Conservation (phyloP, 2,888 invertebrate genomes). For the Meiosimyza platycephala region DNA sequence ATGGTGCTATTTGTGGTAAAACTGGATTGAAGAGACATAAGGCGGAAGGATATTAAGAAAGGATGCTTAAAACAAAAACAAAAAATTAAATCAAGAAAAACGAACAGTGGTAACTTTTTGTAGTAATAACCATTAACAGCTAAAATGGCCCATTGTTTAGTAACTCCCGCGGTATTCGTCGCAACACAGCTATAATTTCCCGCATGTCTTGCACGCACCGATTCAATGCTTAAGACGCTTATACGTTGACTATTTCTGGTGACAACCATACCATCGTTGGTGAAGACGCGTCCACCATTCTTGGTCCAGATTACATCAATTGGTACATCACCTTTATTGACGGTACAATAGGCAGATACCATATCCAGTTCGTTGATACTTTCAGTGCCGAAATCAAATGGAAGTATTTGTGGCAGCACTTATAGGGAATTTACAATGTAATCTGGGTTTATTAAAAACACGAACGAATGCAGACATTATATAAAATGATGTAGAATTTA, state of each 20-base stretch:
- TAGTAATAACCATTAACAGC: slow-evolving; percentile 71
- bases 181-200: slow-evolving; percentile 75
- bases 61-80: slow-evolving; percentile 3
- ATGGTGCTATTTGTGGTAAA: slow-evolving; percentile 76
- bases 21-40: slow-evolving; percentile 67
- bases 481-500: too few relatives aligned
- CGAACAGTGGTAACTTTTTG: not conserved
- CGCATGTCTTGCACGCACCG: slow-evolving; percentile 72
- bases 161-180: slow-evolving; percentile 72
- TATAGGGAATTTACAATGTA: slow-evolving; percentile 47
- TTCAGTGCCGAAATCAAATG: slow-evolving; percentile 78
- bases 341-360: slow-evolving; percentile 77
- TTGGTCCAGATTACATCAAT: slow-evolving; percentile 79
- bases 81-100: slow-evolving; percentile 24
- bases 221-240: slow-evolving; percentile 74
- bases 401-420: slow-evolving; percentile 80
- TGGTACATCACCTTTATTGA: slow-evolving; percentile 82
- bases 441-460: too few relatives aligned
- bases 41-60: not conserved
- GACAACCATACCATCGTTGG: slow-evolving; percentile 70
- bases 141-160: slow-evolving; percentile 71
- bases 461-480: too few relatives aligned
- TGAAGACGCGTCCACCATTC: slow-evolving; percentile 68
- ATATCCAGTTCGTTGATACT: slow-evolving; percentile 77
- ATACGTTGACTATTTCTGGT: slow-evolving; percentile 73